Percentiles rank a stretch among this genome's conserved stretches.
Conservation (phyloP, 2,888 invertebrate species). For the Agonum fuliginosum region DNA sequence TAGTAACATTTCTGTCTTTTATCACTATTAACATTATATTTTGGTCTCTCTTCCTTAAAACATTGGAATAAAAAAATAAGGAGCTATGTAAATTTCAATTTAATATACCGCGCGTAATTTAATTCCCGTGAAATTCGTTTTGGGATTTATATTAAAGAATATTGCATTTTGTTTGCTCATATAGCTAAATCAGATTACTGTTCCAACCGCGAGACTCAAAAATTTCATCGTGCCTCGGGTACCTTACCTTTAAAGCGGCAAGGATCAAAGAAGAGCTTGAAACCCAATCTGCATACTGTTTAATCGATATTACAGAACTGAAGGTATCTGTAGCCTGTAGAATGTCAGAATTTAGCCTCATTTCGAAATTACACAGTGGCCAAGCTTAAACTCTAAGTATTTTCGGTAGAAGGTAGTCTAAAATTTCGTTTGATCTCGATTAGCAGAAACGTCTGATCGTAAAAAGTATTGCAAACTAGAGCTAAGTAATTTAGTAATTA, state of each 20-base stretch:
- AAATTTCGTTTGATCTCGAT: too few species aligned
- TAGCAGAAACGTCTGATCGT: too few species aligned
- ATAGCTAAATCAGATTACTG: background rate
- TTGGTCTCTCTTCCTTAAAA: too few species aligned
- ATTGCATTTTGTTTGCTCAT: slow-evolving; percentile 5
- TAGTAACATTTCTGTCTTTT: too few species aligned
- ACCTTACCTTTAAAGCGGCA: background rate
- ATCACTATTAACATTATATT: too few species aligned
- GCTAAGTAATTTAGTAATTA: too few species aligned
- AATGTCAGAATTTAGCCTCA: background rate
- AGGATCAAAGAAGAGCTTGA: slow-evolving; percentile 12
- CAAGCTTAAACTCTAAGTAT: background rate
- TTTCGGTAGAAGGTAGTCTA: too few species aligned
- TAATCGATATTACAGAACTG: background rate
- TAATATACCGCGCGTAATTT: too few species aligned
- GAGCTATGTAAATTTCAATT: background rate
- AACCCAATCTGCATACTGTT: slow-evolving; percentile 1
- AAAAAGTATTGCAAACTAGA: too few species aligned
- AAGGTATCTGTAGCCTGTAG: background rate
- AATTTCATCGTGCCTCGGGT: background rate
- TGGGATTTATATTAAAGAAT: slow-evolving; percentile 21
- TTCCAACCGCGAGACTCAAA: background rate
- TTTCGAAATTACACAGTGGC: background rate
- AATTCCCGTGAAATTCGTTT: too few species aligned
- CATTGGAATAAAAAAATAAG: too few species aligned